Evolutionary conservation across 2,888 invertebrate genomes (phyloP).

Genomic region (Esperia sulphurella): DNA sequence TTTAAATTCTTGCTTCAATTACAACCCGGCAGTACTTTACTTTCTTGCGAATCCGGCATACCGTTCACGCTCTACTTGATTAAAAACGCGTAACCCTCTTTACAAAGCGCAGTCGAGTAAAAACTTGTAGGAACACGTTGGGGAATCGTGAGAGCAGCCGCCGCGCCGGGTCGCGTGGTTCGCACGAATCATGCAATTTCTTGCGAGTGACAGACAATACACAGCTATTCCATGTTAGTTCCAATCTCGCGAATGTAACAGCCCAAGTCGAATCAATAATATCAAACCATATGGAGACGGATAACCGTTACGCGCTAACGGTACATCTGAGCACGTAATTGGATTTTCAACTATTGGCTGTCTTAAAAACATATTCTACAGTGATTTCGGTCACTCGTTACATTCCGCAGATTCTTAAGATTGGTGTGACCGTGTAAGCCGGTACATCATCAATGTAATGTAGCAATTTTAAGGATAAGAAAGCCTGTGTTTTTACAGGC

Average conservation of each 20-base stretch:
- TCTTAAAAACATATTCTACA: too few species aligned
- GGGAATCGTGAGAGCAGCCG: slow-evolving; percentile 9
- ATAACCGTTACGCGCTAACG: background rate
- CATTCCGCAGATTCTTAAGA: too few species aligned
- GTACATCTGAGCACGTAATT: background rate
- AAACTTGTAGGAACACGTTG: slow-evolving; percentile 3
- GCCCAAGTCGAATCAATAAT: slow-evolving; percentile 9
- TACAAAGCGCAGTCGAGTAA: slow-evolving; percentile 1
- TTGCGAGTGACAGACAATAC: slow-evolving; percentile 10
- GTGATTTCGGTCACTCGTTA: too few species aligned
- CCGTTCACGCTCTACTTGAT: slow-evolving; percentile 5
- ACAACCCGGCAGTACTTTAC: background rate
- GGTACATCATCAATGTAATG: too few species aligned
- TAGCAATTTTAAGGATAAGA: too few species aligned
- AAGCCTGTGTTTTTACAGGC: too few species aligned
- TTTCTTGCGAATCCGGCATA: background rate
- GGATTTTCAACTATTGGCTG: background rate
- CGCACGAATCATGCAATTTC: slow-evolving; percentile 9
- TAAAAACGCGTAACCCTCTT: slow-evolving; percentile 5
- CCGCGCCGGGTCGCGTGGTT: slow-evolving; percentile 6
- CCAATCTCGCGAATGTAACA: slow-evolving; percentile 2
- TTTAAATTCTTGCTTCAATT: background rate
- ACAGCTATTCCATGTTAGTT: slow-evolving; percentile 8
- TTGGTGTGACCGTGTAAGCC: too few species aligned
- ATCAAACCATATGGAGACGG: background rate